Conservation (phyloP, 2,888 invertebrate species). For the Oxyscelio sp. region DNA sequence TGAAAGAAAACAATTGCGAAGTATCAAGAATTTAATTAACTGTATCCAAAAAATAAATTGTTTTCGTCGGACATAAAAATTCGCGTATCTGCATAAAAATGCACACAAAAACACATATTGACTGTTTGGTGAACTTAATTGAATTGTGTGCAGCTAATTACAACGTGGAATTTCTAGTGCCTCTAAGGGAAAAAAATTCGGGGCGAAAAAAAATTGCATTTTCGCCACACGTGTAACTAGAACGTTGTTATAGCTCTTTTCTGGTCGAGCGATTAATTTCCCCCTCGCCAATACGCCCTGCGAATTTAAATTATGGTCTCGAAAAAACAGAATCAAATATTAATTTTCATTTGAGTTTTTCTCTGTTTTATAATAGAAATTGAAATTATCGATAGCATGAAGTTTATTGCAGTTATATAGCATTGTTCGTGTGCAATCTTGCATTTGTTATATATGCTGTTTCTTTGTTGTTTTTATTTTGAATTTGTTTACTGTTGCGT, state of each 20-base stretch:
- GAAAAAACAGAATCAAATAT: slow-evolving; percentile 37
- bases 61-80: slow-evolving; percentile 28
- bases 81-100: slow-evolving; percentile 38
- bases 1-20: background rate
- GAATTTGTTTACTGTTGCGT: too few species aligned
- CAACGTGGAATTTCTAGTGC: slow-evolving; percentile 57
- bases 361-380: background rate
- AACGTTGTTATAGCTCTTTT: slow-evolving; percentile 42
- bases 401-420: background rate
- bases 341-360: slow-evolving; percentile 34
- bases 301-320: slow-evolving; percentile 26
- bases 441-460: too few species aligned
- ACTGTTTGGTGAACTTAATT: slow-evolving; percentile 58
- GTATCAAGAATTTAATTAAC: slow-evolving; percentile 37
- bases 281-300: slow-evolving; percentile 20
- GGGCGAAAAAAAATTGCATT: slow-evolving; percentile 47
- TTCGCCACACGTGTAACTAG: slow-evolving; percentile 56
- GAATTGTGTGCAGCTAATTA: slow-evolving; percentile 66
- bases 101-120: slow-evolving; percentile 41
- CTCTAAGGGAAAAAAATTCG: slow-evolving; percentile 24
- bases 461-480: too few species aligned
- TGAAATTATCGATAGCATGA: background rate
- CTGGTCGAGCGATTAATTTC: slow-evolving; percentile 58
- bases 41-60: background rate
- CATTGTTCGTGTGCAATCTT: too few species aligned